Evolutionary conservation across 1,140 invertebrate species (phyloP).

Genomic region (Zaprionus africanus): DNA sequence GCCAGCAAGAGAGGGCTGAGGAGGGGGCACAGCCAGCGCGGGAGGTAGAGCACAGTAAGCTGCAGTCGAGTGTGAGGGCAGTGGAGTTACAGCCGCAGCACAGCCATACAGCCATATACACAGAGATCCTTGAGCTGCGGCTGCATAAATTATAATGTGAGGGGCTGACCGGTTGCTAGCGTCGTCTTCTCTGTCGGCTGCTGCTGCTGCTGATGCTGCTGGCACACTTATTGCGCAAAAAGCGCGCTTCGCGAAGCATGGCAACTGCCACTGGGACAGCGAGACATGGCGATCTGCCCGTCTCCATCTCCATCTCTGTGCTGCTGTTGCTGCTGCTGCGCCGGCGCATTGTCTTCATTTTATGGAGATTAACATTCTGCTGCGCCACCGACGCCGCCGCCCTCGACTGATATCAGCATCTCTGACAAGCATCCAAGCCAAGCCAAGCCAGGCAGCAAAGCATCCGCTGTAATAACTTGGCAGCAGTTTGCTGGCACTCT

Average conservation of each 20-base stretch:
- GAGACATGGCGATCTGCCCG: background rate
- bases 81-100: too few relatives aligned
- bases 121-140: conserved; percentile 75
- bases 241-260: conserved; percentile 78
- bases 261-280: conserved; percentile 56
- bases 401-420: conserved; percentile 72
- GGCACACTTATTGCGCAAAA: conserved; percentile 83
- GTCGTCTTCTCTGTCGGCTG: conserved; percentile 14
- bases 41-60: too few relatives aligned
- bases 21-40: background rate
- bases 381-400: conserved; percentile 38
- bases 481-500: conserved; percentile 11
- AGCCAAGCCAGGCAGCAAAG: conserved; percentile 56
- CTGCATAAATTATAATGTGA: conserved; percentile 78
- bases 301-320: background rate
- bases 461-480: conserved; percentile 60
- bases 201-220: conserved; percentile 45
- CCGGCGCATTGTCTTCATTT: conserved; percentile 82
- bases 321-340: conserved; percentile 32
- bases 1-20: too few relatives aligned
- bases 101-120: too few relatives aligned
- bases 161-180: conserved; percentile 69
- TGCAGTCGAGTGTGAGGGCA: too few relatives aligned
- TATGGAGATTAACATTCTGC: conserved; percentile 83
- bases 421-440: conserved; percentile 64